phyloP scores from a whole-genome alignment of 2,113 vertebrate species.

The Tupaia chinensis region DNA sequence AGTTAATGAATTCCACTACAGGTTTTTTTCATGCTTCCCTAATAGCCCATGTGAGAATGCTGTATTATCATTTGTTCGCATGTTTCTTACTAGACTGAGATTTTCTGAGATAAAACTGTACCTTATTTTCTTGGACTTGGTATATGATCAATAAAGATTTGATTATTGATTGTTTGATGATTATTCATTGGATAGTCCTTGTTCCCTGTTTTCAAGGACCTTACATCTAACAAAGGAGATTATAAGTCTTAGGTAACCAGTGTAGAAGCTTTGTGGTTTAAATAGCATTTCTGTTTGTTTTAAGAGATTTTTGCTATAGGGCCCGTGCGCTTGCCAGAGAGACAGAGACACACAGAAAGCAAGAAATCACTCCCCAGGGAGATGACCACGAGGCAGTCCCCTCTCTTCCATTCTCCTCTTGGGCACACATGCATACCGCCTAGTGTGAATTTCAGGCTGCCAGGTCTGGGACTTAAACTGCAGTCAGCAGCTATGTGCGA shows the following conservation, averaged over 20 bases:
- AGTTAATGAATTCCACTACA: background rate
- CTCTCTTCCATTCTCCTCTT: no score
- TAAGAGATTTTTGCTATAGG: no score
- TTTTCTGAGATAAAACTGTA: conserved; percentile 3
- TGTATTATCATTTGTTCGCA: background rate
- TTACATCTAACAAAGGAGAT: background rate
- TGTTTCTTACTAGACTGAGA: background rate
- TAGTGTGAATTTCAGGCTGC: no score
- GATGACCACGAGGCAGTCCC: no score
- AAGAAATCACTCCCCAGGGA: no score
- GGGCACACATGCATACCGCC: no score
- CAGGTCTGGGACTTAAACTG: no score
- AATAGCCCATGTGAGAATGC: conserved; percentile 14
- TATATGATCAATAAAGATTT: background rate
- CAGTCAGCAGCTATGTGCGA: no score
- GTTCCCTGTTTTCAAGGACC: conserved; percentile 25
- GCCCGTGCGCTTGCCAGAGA: no score
- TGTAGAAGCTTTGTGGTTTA: background rate
- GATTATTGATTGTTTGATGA: background rate
- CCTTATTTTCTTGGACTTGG: conserved; percentile 42
- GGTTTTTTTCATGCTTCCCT: conserved; percentile 31
- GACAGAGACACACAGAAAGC: no score
- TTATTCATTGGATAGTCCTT: conserved; percentile 58
- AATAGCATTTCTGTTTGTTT: background rate
- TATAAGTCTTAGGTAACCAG: background rate